Evolutionary conservation across 2,888 invertebrate species (phyloP).

Genomic region (Leptarthrus brevirostris): DNA sequence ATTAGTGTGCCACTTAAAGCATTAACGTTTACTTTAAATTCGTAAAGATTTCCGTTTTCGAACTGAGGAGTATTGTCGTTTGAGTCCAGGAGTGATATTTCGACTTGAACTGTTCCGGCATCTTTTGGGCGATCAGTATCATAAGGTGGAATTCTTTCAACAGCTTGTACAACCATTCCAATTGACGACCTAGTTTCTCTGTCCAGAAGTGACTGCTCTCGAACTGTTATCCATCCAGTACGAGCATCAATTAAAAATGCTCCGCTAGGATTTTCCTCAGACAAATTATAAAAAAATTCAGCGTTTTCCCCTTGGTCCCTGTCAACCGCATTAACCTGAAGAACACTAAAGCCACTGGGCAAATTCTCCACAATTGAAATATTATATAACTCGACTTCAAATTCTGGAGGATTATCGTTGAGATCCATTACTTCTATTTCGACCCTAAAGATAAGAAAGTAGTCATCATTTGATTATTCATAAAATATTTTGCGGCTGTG

Average conservation of each 20-base stretch:
- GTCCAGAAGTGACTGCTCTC: slow-evolving; percentile 79
- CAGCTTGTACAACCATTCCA: slow-evolving; percentile 80
- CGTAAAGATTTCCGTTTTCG: slow-evolving; percentile 84
- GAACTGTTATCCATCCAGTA: slow-evolving; percentile 88
- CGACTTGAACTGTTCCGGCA: slow-evolving; percentile 76
- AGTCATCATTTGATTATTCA: no score
- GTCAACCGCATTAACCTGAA: slow-evolving; percentile 78
- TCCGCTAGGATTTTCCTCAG: slow-evolving; percentile 74
- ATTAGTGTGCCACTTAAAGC: slow-evolving; percentile 77
- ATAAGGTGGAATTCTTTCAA: slow-evolving; percentile 78
- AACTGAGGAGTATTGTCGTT: slow-evolving; percentile 93
- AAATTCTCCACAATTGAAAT: slow-evolving; percentile 93
- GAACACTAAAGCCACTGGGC: slow-evolving; percentile 76
- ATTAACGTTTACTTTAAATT: slow-evolving; percentile 78
- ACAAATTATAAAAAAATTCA: slow-evolving; percentile 82
- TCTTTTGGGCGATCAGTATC: slow-evolving; percentile 61
- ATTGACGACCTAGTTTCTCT: slow-evolving; percentile 80
- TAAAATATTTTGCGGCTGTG: neutral
- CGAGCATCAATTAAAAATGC: slow-evolving; percentile 84
- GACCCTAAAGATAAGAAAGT: slow-evolving; percentile 66
- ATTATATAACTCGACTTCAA: slow-evolving; percentile 90
- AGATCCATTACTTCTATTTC: slow-evolving; percentile 81
- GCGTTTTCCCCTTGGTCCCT: slow-evolving; percentile 88
- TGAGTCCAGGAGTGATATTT: slow-evolving; percentile 86
- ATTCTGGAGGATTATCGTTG: slow-evolving; percentile 87